Percentiles rank a stretch among this genome's conserved stretches.
Evolutionary conservation across 2,113 vertebrate genomes (phyloP).

Genomic region (Prunella himalayana): DNA sequence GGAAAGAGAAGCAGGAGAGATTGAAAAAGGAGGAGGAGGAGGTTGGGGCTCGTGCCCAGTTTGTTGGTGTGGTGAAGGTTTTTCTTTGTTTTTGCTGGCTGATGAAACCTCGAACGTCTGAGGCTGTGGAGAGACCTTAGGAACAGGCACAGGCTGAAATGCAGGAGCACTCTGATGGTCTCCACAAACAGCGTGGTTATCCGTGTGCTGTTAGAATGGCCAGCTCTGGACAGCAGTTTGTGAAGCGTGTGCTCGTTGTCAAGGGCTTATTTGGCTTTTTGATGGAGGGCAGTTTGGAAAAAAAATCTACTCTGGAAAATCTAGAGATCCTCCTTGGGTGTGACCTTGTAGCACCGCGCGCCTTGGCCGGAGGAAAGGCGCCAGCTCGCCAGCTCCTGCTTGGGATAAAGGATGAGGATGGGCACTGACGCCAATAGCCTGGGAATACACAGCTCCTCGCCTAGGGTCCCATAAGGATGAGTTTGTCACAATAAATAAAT

Average conservation of each 20-base stretch:
- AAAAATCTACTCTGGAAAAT: background rate
- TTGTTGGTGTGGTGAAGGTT: background rate
- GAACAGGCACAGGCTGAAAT: background rate
- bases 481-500: constrained; percentile 66
- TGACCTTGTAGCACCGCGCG: background rate
- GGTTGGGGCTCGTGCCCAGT: background rate
- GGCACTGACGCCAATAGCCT: background rate
- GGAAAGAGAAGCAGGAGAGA: background rate
- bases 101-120: background rate
- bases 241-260: background rate
- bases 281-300: background rate
- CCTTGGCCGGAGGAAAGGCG: background rate
- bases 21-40: background rate
- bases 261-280: background rate
- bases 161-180: background rate
- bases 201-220: accelerated
- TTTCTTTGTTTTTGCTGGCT: constrained; percentile 1
- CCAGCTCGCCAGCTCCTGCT: background rate
- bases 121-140: background rate
- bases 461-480: constrained; percentile 31
- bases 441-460: background rate
- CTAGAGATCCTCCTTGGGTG: background rate
- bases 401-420: constrained; percentile 33
- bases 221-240: background rate
- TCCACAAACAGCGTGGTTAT: background rate